Evolutionary conservation across 2,797 vertebrate genomes (phyloP).

Genomic region (Esox masquinongy): DNA sequence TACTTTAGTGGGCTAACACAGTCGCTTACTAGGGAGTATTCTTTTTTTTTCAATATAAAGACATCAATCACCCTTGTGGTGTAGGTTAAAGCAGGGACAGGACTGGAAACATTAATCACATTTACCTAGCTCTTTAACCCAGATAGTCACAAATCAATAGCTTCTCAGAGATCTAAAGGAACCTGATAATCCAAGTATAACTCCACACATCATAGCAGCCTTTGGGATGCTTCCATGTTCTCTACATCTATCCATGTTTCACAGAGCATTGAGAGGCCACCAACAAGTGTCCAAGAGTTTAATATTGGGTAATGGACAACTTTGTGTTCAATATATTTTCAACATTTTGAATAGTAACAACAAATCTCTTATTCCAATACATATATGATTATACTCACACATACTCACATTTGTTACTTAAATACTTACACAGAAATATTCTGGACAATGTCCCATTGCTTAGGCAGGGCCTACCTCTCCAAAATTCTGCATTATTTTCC

Average conservation of each 20-base stretch:
- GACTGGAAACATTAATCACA: not conserved
- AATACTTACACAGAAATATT: constrained; percentile 1
- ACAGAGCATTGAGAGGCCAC: not conserved
- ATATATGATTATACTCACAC: not conserved
- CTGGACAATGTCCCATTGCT: not conserved
- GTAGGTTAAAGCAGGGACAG: not conserved
- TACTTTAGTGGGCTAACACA: not conserved
- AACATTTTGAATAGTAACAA: not conserved
- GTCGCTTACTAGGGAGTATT: not conserved
- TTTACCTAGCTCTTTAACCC: not conserved
- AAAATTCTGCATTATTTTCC: not conserved
- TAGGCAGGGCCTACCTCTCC: not conserved
- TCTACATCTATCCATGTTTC: not conserved
- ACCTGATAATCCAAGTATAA: not conserved
- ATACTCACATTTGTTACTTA: not conserved
- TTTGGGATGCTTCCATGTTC: not conserved
- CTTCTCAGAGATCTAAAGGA: not conserved
- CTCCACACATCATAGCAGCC: not conserved
- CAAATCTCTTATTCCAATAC: not conserved
- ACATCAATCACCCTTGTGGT: not conserved
- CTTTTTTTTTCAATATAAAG: not conserved
- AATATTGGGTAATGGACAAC: not conserved
- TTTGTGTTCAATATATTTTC: not conserved
- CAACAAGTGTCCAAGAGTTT: not conserved
- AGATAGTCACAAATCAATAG: not conserved